These are phyloP conservation scores for Acanthaster planci DNA, from an alignment of 35 echinoderm and acorn worm species.

Conservation along the genomic window DNA sequence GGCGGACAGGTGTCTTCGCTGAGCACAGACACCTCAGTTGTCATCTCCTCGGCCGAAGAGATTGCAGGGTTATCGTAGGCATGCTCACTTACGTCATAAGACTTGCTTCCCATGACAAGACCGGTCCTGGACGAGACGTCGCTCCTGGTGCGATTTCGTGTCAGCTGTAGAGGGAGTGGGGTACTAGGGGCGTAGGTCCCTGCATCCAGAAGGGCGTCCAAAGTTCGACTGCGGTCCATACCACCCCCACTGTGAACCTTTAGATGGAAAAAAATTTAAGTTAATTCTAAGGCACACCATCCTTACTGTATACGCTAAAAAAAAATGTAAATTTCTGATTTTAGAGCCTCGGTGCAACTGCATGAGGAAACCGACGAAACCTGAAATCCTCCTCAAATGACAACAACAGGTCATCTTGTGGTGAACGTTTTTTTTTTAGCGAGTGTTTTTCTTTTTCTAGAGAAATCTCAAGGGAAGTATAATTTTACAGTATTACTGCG, in stretches of 20 bases:
- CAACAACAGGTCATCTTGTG: no score
- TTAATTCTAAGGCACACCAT: no score
- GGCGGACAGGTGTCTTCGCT: not conserved
- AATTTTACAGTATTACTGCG: no score
- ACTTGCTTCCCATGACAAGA: not conserved
- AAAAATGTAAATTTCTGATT: no score
- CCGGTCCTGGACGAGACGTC: conserved; percentile 1
- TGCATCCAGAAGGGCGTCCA: conserved; percentile 11
- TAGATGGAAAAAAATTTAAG: not conserved
- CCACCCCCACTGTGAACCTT: not conserved
- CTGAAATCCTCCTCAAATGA: no score
- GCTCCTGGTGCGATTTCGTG: not conserved
- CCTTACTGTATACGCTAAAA: no score
- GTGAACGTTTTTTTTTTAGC: no score
- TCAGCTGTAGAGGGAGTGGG: not conserved
- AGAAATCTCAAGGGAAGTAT: no score
- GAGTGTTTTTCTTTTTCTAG: no score
- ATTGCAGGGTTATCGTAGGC: conserved; percentile 7
- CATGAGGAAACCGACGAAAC: no score
- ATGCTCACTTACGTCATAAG: not conserved
- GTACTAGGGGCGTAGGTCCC: not conserved
- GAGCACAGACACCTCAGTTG: not conserved
- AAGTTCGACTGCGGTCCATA: not conserved
- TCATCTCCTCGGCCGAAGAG: not conserved
- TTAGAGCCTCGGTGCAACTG: no score